These are phyloP conservation scores for Epistrophe eligans DNA, from an alignment of 2,888 invertebrate species.

Conservation along the genomic window DNA sequence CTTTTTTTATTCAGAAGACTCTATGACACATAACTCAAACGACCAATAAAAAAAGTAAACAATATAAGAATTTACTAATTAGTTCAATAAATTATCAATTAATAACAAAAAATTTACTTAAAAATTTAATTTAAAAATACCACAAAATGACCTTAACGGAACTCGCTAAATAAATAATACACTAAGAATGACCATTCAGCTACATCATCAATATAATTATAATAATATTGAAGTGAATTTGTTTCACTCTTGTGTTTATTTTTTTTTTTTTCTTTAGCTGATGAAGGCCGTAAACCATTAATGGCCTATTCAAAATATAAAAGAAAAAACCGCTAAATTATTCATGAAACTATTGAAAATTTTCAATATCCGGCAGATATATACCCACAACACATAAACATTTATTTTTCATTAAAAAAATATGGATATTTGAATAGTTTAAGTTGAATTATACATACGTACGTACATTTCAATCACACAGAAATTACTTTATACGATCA, in stretches of 20 bases:
- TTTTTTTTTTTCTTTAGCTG: constrained; percentile 15
- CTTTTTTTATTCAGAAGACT: no score
- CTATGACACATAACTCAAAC: no score
- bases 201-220: constrained; percentile 16
- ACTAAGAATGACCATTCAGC: constrained; percentile 8
- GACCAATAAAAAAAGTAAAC: background rate
- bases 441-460: background rate
- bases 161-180: background rate
- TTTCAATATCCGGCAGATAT: constrained; percentile 57
- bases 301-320: constrained; percentile 2
- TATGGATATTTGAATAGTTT: constrained; percentile 11
- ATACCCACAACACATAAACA: background rate
- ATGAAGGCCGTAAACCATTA: constrained; percentile 45
- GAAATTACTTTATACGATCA: constrained; percentile 19
- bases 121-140: no score
- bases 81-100: constrained; percentile 12
- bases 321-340: constrained; percentile 22
- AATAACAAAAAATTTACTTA: background rate
- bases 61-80: background rate
- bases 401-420: constrained; percentile 30
- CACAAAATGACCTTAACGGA: constrained; percentile 31
- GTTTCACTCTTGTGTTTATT: constrained; percentile 13
- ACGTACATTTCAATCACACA: constrained; percentile 25
- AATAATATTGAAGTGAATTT: background rate
- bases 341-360: constrained; percentile 33